Base-by-base conservation (phyloP, 2,888 invertebrate genomes). In the Drosophila kuntzei region DNA sequence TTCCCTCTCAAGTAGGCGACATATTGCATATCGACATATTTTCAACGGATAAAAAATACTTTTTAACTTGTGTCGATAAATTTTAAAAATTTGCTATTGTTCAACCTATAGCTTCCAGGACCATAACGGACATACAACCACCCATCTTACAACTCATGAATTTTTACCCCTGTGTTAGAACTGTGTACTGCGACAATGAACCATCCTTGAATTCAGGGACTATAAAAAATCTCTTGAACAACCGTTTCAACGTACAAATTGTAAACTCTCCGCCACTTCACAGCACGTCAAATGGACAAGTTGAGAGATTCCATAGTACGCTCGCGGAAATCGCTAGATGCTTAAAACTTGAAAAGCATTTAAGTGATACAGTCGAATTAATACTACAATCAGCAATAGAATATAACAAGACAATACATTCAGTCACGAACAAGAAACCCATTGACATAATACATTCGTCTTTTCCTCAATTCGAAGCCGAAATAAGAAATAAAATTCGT, bases 51-150 rank as follows among this genome's bases (percentile, higher is more conserved):
- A 57, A 34, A n/a, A 50, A 63, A 34, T 34, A 27, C 11, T 63
- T 63, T 32, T 34, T 55, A 3, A 63, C 54, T 18, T 55, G 49
- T 27, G n/a, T 55, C 2, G 55, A 63, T 25, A 25, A 57, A 34
- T 57, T 49, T 25, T 49, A 43, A 5, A 63, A 55, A 18, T 55
- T 43, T 11, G 47, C 55, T 2, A 36, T 63, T 8, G 63, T 50
- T 2, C 63, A 63, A n/a, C 55, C 43, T 0, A 39, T 51, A 8
- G 6, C 25, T 6, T 51, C 27, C 5, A 11, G 51, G 0, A 39
- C 51, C 1, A 51, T 39, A 16, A 16, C n/a, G 4, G 51, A 51
- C 16, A 6, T 51, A 2, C 11, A 39, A 16, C 2, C 39, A 6
- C 3, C 16, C 0, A 20, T 54, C 3, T 16, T 54, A 1, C 43